These are phyloP conservation scores for Phytoseiulus persimilis DNA, from an alignment of 2,888 invertebrate genomes.

Conservation along the genomic window DNA sequence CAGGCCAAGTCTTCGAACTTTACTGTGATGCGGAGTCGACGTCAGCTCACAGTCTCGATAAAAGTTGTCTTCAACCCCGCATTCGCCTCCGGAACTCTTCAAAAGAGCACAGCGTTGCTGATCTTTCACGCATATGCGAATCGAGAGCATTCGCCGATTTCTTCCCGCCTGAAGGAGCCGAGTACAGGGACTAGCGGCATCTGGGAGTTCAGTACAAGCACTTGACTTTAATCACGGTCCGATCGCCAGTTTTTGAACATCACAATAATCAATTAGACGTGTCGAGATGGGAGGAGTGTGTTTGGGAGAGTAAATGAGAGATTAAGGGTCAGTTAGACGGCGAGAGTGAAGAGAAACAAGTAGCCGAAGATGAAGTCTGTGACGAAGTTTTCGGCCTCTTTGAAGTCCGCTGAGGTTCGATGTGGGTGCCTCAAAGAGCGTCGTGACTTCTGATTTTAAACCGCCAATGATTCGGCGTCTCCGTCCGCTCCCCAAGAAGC, in stretches of 20 bases:
- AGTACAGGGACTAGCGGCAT: too few species aligned
- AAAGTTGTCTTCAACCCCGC: too few species aligned
- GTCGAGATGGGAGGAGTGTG: not conserved
- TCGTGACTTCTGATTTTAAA: slow-evolving; percentile 5
- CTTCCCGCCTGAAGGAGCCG: too few species aligned
- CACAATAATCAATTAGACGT: not conserved
- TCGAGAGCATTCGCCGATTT: too few species aligned
- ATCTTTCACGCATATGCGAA: too few species aligned
- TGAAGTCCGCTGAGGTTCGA: not conserved
- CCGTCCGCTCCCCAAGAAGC: not conserved
- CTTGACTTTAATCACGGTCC: not conserved
- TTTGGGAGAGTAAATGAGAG: not conserved
- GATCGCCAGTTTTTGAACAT: not conserved
- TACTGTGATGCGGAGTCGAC: too few species aligned
- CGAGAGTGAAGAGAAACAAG: not conserved
- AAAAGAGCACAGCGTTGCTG: too few species aligned
- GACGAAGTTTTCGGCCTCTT: not conserved
- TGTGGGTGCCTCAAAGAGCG: slow-evolving; percentile 5
- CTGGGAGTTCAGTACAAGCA: too few species aligned
- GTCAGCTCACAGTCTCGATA: too few species aligned
- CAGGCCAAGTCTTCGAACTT: too few species aligned
- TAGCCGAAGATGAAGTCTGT: not conserved
- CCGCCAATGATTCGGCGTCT: not conserved
- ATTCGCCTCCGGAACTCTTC: too few species aligned
- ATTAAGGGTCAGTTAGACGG: not conserved